Evolutionary conservation across 2,888 invertebrate genomes (phyloP), one percentile per base, ranked within the genome.

Genomic region (Phaonia tiefii): DNA sequence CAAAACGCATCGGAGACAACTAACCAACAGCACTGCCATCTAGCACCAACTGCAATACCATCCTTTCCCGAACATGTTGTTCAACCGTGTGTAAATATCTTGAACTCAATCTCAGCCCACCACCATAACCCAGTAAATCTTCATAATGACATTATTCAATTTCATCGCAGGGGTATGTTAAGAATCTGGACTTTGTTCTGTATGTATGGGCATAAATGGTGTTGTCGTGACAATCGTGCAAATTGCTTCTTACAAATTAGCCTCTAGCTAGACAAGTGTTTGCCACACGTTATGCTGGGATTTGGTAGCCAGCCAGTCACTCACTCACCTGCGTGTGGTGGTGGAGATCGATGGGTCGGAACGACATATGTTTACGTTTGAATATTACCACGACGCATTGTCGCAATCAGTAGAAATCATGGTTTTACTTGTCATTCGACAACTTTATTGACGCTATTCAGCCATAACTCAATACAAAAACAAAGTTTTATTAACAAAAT

Each of bases 211-310:
- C n/a, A n/a, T n/a, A n/a, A 7, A n/a, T 58, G 58, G 37, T 58
- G 58, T 42, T 63, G 63, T 15, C 39, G n/a, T 60, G 60, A 63
- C 63, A 63, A 63, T 63, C 63, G 20, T 63, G 63, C 39, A 63
- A 63, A 63, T 63, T 63, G 63, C 63, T 42, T n/a, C 63, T 63
- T 63, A 63, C 63, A 63, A 63, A 63, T 63, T 63, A 17, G 22
- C 63, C 63, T 20, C 22, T 0, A 13, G 63, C 20, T 63, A 42
- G 31, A 17, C 11, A 39, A 39, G 39, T 31, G 58, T n/a, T 31
- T 31, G 58, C 26, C 37, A 15, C 58, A 58, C 20, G 20, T 31
- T 60, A 39, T 60, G 60, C 39, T 60, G 60, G 60, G 60, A 17
- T 37, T 39, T 60, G 20, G 11, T 31, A 60, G 60, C 20, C 17